Base-by-base conservation (phyloP, 2,888 invertebrate genomes). In the Apodemia hepburni region DNA sequence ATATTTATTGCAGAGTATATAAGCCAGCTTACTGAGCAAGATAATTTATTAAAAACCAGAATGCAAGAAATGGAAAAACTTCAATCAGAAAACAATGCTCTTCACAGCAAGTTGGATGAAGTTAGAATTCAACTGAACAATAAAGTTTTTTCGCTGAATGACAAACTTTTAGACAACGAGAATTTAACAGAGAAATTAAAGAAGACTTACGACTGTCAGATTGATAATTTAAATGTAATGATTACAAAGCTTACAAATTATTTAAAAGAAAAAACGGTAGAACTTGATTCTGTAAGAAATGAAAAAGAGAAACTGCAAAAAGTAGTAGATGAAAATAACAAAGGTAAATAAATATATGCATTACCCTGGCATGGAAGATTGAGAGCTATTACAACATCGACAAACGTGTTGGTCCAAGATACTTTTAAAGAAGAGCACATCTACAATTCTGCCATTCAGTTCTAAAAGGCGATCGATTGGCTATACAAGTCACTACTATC, bases 71-170 rank as follows among this genome's bases (percentile, higher is more conserved):
- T 82, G 18, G 73, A 80, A 61, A 70, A 66, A 22, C 64, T 85
- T 9, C 74, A 80, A 68, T 64, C 72, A 38, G 82, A 83, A 45
- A 85, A 85, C 62, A 65, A 79, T 65, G 71, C 77, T 12, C 76
- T 85, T 7, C 74, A 72, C 18, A 75, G 75, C 54, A 79, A 83
- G 61, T 69, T 85, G 42, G 79, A 76, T n/a, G 75, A 81, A 42
- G 77, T 82, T 0, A 85, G 81, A 72, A 64, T 79, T 15, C 81
- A 85, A 66, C 68, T 85, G 15, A 84, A 86, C 59, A 64, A 78
- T 0, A 84, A 84, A 74, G 82, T 85, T 0, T 80, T 84, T 62
- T 85, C 85, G 1, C 66, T 85, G 5, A 80, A 82, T 62, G 85
- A 84, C 61, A 85, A 82, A 73, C 73, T 84, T 0, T 71, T 77